Evolutionary conservation across 2,888 invertebrate species (phyloP), one percentile per base, ranked within the genome.

Genomic region (Baronia brevicornis): DNA sequence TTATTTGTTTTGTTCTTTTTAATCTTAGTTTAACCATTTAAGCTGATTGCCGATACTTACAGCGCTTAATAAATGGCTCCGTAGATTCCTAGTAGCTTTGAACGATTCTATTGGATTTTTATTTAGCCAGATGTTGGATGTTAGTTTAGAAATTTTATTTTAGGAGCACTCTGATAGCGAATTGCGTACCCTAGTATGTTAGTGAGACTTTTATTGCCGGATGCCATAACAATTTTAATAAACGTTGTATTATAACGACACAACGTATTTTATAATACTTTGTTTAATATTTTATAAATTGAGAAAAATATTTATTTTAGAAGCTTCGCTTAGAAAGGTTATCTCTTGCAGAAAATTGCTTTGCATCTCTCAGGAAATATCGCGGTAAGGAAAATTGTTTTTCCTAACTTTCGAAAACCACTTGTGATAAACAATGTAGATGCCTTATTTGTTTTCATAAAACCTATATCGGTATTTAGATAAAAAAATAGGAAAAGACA

Each of bases 351-450:
- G 75, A 75, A 79, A 78, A 79, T 79, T 79, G 74, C 72, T 75
- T 74, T 67, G 70, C 70, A 75, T 78, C 78, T 78, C 77, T 54
- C 69, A 78, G 75, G 78, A 72, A 79, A 77, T 75, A 71, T 72
- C 65, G 61, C 56, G 60, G 58, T 53, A 48, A 60, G 57, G 65
- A 59, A 65, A 69, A 69, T 55, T 59, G 62, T 58, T 65, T 64
- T 68, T 63, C 57, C 61, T 63, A 66, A 68, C 57, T 61, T 59
- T 57, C 60, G 51, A 58, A 54, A 59, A 59, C 54, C 58, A 60
- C 62, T 60, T 39, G 31, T 31, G 25, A 36, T 34, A 38, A 32
- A 35, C 25, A 36, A 40, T 26, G 34, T 37, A n/a, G 29, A 33
- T 29, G 28, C 25, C 20, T 25, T 37, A 33, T 37, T 37, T 33